Evolutionary conservation across 30 jellyfish, hydroid and myxozoan species (phyloP).

Genomic region (Turritopsis dohrnii): DNA sequence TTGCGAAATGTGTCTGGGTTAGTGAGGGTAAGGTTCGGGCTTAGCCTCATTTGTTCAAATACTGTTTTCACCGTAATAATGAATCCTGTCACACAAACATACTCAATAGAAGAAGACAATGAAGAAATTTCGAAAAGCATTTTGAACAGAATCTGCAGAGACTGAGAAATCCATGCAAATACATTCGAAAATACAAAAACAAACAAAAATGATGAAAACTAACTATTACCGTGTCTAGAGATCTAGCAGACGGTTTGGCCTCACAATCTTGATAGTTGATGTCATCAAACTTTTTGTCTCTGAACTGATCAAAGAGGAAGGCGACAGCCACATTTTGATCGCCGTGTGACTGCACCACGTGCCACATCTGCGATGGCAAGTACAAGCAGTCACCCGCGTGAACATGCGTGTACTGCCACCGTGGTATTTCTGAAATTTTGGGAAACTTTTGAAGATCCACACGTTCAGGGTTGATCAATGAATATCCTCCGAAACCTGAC

Average conservation of each 20-base stretch:
- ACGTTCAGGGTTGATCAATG: conserved; percentile 53
- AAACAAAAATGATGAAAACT: too few relatives aligned
- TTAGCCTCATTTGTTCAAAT: too few relatives aligned
- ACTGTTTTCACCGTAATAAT: too few relatives aligned
- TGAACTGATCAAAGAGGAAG: conserved; percentile 54
- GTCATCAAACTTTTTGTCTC: conserved; percentile 35
- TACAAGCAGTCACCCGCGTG: conserved; percentile 81
- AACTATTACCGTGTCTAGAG: conserved; percentile 53
- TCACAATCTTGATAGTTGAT: conserved; percentile 54
- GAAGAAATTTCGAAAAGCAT: too few relatives aligned
- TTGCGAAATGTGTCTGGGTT: too few relatives aligned
- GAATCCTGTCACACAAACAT: too few relatives aligned
- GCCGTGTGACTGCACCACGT: conserved; percentile 66
- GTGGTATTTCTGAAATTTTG: conserved; percentile 56
- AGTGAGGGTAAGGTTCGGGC: too few relatives aligned
- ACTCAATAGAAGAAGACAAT: too few relatives aligned
- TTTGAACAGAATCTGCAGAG: too few relatives aligned
- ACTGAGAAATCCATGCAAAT: too few relatives aligned
- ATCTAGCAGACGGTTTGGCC: conserved; percentile 34
- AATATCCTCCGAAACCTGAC: conserved; percentile 68
- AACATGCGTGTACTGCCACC: conserved; percentile 47
- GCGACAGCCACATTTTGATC: conserved; percentile 69
- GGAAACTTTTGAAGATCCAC: conserved; percentile 72
- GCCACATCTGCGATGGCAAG: conserved; percentile 73
- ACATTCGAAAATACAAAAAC: too few relatives aligned